Conservation (phyloP, 2,797 vertebrate genomes). For the Tamandua tetradactyla region DNA sequence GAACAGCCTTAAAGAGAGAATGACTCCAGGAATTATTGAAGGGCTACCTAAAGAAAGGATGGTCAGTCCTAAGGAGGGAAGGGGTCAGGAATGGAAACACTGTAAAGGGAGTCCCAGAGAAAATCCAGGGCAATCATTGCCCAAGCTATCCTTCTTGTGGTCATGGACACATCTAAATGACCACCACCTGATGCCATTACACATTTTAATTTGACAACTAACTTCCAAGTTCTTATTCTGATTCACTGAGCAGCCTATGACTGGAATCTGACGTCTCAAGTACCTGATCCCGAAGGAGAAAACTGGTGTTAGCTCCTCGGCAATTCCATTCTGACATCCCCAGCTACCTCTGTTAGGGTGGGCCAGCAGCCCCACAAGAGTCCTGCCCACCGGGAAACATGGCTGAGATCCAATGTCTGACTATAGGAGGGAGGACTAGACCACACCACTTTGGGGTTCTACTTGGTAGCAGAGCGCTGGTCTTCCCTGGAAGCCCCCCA, state of each 20-base stretch:
- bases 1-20: background rate
- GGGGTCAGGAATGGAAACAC: background rate
- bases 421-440: background rate
- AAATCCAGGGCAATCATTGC: background rate
- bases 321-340: background rate
- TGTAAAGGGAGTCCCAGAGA: too few relatives aligned
- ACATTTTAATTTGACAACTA: background rate
- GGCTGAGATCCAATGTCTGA: background rate
- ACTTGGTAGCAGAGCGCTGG: background rate
- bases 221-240: background rate
- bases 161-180: background rate
- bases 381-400: background rate
- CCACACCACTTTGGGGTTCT: accelerated
- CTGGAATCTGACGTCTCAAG: background rate
- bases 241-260: background rate
- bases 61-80: background rate
- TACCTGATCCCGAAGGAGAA: background rate
- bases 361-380: too few relatives aligned
- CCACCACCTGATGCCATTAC: too few relatives aligned
- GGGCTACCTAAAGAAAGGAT: background rate
- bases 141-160: background rate
- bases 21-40: background rate
- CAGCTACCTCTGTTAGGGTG: background rate
- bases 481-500: background rate
- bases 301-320: accelerated